Evolutionary conservation across 2,888 invertebrate genomes (phyloP).

Genomic region (Conus canariensis): DNA sequence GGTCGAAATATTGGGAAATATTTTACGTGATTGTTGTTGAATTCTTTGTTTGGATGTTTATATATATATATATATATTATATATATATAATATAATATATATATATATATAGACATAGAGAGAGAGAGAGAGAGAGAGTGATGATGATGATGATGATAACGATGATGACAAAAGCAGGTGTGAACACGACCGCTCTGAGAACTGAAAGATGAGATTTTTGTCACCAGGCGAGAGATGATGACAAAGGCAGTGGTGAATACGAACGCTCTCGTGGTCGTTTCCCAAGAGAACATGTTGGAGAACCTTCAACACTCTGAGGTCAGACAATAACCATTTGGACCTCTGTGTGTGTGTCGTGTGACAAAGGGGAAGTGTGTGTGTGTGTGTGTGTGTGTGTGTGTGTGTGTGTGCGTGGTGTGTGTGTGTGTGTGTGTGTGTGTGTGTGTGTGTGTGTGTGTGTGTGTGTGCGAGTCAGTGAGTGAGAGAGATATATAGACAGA

Average conservation of each 20-base stretch:
- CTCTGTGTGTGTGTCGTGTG: no score
- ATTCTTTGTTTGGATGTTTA: no score
- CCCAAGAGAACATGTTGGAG: slow-evolving; percentile 77
- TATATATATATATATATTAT: no score
- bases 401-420: no score
- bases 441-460: slow-evolving; percentile 19
- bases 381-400: slow-evolving; percentile 3
- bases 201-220: no score
- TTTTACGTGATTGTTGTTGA: no score
- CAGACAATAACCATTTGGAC: not conserved
- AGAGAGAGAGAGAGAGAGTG: not conserved
- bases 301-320: slow-evolving; percentile 77
- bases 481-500: not conserved
- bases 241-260: slow-evolving; percentile 72
- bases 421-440: slow-evolving; percentile 6
- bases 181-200: slow-evolving; percentile 72
- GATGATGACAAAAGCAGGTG: slow-evolving; percentile 75
- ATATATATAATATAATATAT: no score
- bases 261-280: slow-evolving; percentile 74
- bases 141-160: slow-evolving; percentile 63
- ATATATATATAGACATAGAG: not conserved
- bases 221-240: slow-evolving; percentile 76
- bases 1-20: no score
- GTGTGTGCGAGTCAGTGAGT: not conserved
- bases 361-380: no score